Evolutionary conservation across 2,888 invertebrate genomes (phyloP).

Genomic region (Cephus runcator): DNA sequence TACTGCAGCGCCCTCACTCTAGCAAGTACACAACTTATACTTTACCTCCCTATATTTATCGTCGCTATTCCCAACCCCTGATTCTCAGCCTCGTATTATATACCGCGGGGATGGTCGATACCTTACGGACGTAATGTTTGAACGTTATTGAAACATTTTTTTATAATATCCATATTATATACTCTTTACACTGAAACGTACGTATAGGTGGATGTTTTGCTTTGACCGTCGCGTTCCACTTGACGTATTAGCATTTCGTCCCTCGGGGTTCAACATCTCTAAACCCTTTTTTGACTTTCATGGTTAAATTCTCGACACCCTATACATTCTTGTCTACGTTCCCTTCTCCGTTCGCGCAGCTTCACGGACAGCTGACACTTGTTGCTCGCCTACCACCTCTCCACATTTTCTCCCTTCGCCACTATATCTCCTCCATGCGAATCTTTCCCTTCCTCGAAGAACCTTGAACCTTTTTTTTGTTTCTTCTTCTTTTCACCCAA

Average conservation of each 20-base stretch:
- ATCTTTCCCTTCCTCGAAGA: not conserved
- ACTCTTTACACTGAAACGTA: not conserved
- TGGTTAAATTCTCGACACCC: not conserved
- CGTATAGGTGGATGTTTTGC: not conserved
- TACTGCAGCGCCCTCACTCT: not conserved
- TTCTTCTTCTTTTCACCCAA: not conserved
- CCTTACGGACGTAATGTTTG: not conserved
- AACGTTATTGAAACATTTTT: not conserved
- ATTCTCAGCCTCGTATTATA: not conserved
- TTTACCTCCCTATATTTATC: not conserved
- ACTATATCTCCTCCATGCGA: not conserved
- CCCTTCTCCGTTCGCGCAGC: slow-evolving; percentile 17
- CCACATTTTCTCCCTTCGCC: not conserved
- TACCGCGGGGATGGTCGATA: not conserved
- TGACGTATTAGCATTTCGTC: not conserved
- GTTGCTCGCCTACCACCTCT: slow-evolving; percentile 34
- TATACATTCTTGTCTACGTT: slow-evolving; percentile 5
- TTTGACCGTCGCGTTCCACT: rapidly evolving
- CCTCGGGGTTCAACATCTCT: not conserved
- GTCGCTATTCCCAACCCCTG: not conserved
- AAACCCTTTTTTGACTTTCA: not conserved
- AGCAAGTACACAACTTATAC: not conserved
- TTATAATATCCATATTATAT: not conserved
- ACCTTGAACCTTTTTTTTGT: not conserved
- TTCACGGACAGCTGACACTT: slow-evolving; percentile 51